These are phyloP conservation scores for Laticauda laticaudata DNA, from an alignment of 2,113 vertebrate genomes.

Conservation along the genomic window DNA sequence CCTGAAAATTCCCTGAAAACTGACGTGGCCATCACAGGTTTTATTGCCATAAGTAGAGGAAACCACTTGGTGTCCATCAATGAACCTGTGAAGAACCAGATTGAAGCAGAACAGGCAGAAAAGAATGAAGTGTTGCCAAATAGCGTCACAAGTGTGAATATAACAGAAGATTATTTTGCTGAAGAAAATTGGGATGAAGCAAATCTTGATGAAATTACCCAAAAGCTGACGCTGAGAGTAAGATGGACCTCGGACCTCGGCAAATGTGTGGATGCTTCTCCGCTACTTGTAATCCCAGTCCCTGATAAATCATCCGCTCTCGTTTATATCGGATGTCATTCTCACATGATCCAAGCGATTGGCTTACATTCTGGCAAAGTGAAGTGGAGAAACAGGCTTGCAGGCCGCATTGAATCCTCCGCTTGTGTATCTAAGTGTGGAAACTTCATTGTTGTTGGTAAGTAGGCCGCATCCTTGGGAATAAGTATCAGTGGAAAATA, in stretches of 20 bases:
- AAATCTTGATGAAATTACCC: neutral
- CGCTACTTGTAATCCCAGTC: slow-evolving; percentile 73
- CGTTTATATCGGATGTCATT: slow-evolving; percentile 91
- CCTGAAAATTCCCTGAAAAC: neutral
- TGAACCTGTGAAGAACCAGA: neutral
- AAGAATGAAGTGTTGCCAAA: slow-evolving; percentile 17
- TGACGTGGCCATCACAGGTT: slow-evolving; percentile 13
- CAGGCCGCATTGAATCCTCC: slow-evolving; percentile 89
- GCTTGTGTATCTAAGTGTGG: slow-evolving; percentile 85
- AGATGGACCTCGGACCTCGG: slow-evolving; percentile 88
- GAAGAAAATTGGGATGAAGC: slow-evolving; percentile 7
- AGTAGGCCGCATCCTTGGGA: slow-evolving; percentile 39
- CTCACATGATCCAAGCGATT: slow-evolving; percentile 83
- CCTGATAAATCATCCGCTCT: slow-evolving; percentile 38
- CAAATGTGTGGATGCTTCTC: slow-evolving; percentile 93
- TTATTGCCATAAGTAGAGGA: slow-evolving; percentile 70
- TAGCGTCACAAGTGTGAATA: neutral
- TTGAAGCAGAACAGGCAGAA: neutral
- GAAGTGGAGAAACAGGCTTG: slow-evolving; percentile 87
- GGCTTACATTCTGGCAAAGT: slow-evolving; percentile 78
- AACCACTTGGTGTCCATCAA: slow-evolving; percentile 49
- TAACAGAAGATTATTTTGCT: neutral
- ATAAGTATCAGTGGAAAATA: neutral
- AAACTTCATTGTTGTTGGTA: slow-evolving; percentile 84
- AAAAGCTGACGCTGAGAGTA: slow-evolving; percentile 60